Conservation (phyloP, 2,113 vertebrate genomes). For the Xenopus borealis region DNA sequence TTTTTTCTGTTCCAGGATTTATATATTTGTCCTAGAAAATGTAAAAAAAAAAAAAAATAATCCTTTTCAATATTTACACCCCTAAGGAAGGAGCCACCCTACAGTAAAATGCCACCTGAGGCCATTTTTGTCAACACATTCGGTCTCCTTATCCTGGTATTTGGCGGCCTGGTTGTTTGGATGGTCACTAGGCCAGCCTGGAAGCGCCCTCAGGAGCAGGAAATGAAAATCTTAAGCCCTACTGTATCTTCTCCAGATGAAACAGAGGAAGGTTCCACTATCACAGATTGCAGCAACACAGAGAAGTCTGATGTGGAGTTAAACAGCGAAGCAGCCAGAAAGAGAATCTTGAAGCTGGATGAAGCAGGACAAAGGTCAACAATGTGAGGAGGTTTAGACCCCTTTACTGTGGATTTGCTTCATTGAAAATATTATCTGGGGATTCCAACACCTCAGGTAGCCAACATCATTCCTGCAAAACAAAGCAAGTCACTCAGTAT, state of each 20-base stretch:
- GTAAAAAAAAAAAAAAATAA: constrained; percentile 23
- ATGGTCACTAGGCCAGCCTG: constrained; percentile 81
- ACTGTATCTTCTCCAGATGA: constrained; percentile 30
- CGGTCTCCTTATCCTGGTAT: constrained; percentile 78
- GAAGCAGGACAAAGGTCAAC: constrained; percentile 69
- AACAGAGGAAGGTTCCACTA: constrained; percentile 51
- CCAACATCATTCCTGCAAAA: too few relatives aligned
- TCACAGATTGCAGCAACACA: constrained; percentile 50
- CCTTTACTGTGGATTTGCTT: too few relatives aligned
- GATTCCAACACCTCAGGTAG: too few relatives aligned
- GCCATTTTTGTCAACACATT: constrained; percentile 81
- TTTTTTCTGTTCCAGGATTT: too few relatives aligned
- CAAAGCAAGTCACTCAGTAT: too few relatives aligned
- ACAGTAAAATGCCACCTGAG: constrained; percentile 79
- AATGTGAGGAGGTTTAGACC: constrained; percentile 57
- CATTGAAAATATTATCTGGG: too few relatives aligned
- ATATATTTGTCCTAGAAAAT: too few relatives aligned
- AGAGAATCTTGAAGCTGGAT: constrained; percentile 70
- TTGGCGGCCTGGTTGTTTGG: constrained; percentile 81
- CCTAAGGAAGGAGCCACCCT: constrained; percentile 54
- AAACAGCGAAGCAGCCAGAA: constrained; percentile 65
- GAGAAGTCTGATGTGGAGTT: constrained; percentile 61
- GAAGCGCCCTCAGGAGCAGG: constrained; percentile 81
- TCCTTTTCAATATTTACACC: constrained; percentile 14
- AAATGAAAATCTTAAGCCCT: constrained; percentile 50